Evolutionary conservation across 92 coral and sea anemone species (phyloP).

Genomic region (Paragorgia papillata): DNA sequence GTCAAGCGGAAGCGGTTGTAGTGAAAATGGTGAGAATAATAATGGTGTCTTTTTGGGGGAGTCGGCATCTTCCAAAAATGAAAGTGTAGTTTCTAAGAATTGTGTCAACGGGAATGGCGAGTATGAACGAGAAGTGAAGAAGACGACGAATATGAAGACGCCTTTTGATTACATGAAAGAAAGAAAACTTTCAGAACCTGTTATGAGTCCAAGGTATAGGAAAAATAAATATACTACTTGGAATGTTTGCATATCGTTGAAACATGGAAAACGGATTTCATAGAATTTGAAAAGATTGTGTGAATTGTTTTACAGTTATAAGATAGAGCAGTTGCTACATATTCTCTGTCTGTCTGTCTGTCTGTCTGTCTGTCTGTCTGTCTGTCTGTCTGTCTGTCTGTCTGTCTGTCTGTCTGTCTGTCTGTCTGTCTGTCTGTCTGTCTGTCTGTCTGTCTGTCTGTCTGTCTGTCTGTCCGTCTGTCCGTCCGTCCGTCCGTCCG

Average conservation of each 20-base stretch:
- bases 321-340: no score
- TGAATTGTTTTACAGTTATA: no score
- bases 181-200: conserved; percentile 39
- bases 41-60: neutral
- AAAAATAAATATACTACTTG: neutral
- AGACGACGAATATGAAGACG: neutral
- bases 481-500: no score
- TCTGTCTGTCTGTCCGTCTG: no score
- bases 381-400: neutral
- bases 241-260: neutral
- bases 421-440: no score
- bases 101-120: neutral
- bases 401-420: neutral
- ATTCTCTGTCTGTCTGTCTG: neutral
- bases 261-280: conserved; percentile 57
- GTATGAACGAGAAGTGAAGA: neutral
- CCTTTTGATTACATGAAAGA: conserved; percentile 40
- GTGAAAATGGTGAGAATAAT: neutral
- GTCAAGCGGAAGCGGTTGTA: neutral
- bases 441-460: no score
- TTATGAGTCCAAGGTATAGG: conserved; percentile 40
- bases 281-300: no score
- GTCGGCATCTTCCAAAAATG: neutral
- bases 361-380: neutral
- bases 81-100: neutral